phyloP scores from a whole-genome alignment of 2,113 vertebrate genomes.

The Panthera tigris region DNA sequence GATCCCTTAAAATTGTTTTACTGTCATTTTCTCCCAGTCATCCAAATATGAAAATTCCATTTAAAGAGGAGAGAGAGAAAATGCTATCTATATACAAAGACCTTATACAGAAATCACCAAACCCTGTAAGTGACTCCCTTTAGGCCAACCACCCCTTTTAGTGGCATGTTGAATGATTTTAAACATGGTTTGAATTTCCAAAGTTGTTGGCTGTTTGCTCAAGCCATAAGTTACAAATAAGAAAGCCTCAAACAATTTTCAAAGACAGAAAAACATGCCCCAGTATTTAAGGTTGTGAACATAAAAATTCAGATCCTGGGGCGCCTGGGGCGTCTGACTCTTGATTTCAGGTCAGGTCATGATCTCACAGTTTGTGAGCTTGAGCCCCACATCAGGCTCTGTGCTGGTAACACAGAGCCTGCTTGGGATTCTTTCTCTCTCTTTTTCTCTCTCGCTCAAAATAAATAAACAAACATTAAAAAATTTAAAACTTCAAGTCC shows the following conservation, averaged over 20 bases:
- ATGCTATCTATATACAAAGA: background rate
- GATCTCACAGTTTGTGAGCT: too few species aligned
- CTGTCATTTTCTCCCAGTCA: background rate
- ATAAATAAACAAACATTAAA: too few species aligned
- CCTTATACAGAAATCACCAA: background rate
- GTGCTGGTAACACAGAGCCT: too few species aligned
- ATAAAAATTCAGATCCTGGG: background rate
- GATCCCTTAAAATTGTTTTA: background rate
- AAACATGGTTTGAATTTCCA: background rate
- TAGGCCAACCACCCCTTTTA: background rate
- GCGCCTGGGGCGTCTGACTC: too few species aligned
- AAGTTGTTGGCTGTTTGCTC: background rate
- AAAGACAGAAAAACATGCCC: background rate
- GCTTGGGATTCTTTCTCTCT: too few species aligned
- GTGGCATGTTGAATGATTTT: background rate
- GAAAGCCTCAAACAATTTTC: background rate
- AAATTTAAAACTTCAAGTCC: background rate
- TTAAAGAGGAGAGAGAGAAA: background rate
- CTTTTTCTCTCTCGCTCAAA: too few species aligned
- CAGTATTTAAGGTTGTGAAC: background rate
- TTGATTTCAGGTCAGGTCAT: too few species aligned
- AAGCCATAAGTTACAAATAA: background rate
- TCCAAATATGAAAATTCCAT: background rate
- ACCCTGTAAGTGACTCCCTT: background rate
- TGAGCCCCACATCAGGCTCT: too few species aligned